Base-by-base conservation (phyloP, 2,113 vertebrate species). In the Saccopteryx leptura region DNA sequence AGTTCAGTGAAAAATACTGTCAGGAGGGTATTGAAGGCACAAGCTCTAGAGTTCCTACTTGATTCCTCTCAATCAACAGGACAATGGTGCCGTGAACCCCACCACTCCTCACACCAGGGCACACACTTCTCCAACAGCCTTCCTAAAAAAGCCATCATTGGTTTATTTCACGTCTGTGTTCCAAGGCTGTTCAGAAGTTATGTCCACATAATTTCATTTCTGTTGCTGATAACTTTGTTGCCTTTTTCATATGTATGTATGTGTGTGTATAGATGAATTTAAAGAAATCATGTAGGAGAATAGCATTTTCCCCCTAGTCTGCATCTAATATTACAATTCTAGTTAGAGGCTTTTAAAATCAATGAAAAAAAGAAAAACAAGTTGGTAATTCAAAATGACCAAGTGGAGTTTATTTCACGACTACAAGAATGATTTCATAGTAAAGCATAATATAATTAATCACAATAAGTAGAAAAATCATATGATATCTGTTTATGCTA, bases 321-420 rank as follows among this genome's bases (percentile, higher is more conserved):
- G 23, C 46, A 48, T 95, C 90, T 92, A 95, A 84, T 39, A 56
- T 58, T 79, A 72, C 33, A 69, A 93, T 91, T 71, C 46, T 78
- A 69, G 65, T 56, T 17, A 92, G 14, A 68, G 15, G 2, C 13
- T 68, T 74, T 61, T 61, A 93, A 39, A 79, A 86, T 79, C 89
- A 66, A 54, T 65, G 7, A 66, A 82, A 50, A 68, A 46, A 90
- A 56, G 8, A 65, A 56, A 46, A 90, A 56, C 11, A 65, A 56
- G 7, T 46, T 80, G 21, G 5, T 50, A 28, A 79, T 39, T 94
- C 48, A 93, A 80, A 87, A 60, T 94, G 63, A 83, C 46, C n/a
- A 65, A 81, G 11, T 21, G 1, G 72, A 75, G 28, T 95, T 95
- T 65, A 92, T 92, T 50, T 14, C 18, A 46, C 84, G 85, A 78